Percentiles rank a stretch among this genome's conserved stretches.
Conservation (phyloP, 1,140 invertebrate species). For the Trichonephila inaurata region DNA sequence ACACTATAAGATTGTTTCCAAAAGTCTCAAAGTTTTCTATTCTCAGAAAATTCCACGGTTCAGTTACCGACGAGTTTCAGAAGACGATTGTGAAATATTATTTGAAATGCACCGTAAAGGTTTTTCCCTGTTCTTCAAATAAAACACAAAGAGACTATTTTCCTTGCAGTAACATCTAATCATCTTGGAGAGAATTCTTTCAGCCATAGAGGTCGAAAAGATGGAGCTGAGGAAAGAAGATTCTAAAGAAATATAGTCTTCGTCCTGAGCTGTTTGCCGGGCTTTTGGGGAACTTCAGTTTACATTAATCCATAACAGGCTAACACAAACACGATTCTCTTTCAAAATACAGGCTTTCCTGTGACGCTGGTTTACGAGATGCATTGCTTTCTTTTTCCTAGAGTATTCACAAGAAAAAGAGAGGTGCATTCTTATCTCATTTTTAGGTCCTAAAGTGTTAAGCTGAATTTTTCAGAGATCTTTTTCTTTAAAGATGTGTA, state of each 20-base stretch:
- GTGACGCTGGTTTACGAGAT: not conserved
- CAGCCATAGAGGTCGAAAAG: not conserved
- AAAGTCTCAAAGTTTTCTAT: not conserved
- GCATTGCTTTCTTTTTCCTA: not conserved
- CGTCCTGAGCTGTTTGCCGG: not conserved
- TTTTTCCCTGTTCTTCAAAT: constrained; percentile 53
- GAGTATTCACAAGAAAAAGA: not conserved
- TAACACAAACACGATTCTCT: constrained; percentile 24
- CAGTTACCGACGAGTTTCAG: not conserved
- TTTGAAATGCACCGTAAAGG: constrained; percentile 51
- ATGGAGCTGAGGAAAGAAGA: constrained; percentile 3
- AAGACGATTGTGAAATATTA: constrained; percentile 39
- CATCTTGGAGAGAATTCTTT: constrained; percentile 1
- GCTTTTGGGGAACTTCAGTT: constrained; percentile 20
- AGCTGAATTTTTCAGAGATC: not conserved
- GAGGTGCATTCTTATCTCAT: not conserved
- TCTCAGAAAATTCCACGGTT: not conserved
- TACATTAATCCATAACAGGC: constrained; percentile 44
- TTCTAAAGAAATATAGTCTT: constrained; percentile 32
- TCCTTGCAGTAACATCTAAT: constrained; percentile 38
- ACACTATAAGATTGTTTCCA: not conserved
- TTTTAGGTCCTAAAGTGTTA: not conserved
- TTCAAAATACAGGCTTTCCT: not conserved
- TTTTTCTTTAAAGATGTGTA: no score
- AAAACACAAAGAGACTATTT: constrained; percentile 27